Base-by-base conservation (phyloP, 2,113 vertebrate genomes). In the Platysternon megacephalum region DNA sequence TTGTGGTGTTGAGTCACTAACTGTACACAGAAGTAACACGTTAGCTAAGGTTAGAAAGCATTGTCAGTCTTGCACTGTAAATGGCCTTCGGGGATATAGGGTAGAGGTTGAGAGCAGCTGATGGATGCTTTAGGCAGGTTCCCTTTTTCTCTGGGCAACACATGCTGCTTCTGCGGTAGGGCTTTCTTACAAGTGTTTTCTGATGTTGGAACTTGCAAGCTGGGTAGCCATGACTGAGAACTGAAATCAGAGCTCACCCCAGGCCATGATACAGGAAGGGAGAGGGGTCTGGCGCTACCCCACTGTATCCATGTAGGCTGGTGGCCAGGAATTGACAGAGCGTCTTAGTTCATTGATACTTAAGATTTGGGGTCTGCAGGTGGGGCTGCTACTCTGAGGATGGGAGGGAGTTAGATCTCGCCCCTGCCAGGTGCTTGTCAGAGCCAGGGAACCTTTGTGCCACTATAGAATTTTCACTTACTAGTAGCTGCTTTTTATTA, bases 1-100 rank as follows among this genome's bases (percentile, higher is more conserved):
- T 90, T 87, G 93, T 17, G 24, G 96, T 19, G 1, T 49, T 98
- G 95, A 97, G 91, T 98, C 97, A 94, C 86, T 80, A 51, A 6
- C 49, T 26, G 42, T 44, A 7, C 5, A 32, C 89, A 8, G 14
- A 22, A 48, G 35, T 39, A 28, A 68, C 11, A 5, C 8, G 8
- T 74, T 0, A 1, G 4, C 35, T 21, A 79, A 35, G 65, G 24
- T 21, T 13, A 78, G 79, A 49, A 55, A 26, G 72, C 1, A 2
- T 90, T 35, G 82, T 82, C 86, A 49, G 90, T 5, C 13, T 53
- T 2, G 1, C 42, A 24, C 80, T 1, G 0, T 39, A 12, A 22
- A 44, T 24, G 44, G 46, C 44, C 55, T n/a, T 10, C n/a, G 21
- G 65, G 12, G n/a, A 74, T 17, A 21, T 11, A 16, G 61, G 51